Percentiles rank a stretch among this genome's conserved stretches.
These are phyloP conservation scores for Drosophila conformis DNA, from an alignment of 2,888 invertebrate genomes.

Conservation along the genomic window DNA sequence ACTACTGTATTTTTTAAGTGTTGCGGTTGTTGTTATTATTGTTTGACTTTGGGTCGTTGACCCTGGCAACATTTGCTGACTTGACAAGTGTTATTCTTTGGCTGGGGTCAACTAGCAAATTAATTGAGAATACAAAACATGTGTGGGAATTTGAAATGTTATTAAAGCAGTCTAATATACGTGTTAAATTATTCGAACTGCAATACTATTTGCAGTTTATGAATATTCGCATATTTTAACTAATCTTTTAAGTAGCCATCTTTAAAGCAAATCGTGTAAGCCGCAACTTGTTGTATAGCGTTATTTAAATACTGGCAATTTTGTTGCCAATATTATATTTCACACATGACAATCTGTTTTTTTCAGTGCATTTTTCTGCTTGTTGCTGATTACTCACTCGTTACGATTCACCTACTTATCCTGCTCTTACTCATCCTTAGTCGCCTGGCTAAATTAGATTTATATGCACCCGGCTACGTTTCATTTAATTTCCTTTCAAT, in stretches of 20 bases:
- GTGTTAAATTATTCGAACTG: not conserved
- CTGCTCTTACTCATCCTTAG: constrained; percentile 10
- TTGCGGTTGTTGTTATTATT: constrained; percentile 27
- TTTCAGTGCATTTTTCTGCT: not conserved
- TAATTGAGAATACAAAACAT: constrained; percentile 18
- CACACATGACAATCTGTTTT: not conserved
- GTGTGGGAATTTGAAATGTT: constrained; percentile 27
- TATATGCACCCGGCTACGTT: constrained; percentile 45
- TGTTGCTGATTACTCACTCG: constrained; percentile 6
- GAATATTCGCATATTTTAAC: not conserved
- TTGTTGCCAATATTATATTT: not conserved
- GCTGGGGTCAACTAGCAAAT: constrained; percentile 16
- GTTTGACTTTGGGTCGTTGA: constrained; percentile 55
- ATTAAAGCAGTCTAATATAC: not conserved
- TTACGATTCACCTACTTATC: constrained; percentile 7
- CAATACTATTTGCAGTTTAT: not conserved
- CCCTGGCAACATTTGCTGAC: constrained; percentile 39
- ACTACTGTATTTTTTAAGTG: constrained; percentile 18
- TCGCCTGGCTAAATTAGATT: constrained; percentile 39
- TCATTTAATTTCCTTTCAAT: constrained; percentile 60
- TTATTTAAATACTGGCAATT: not conserved
- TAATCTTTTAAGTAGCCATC: not conserved
- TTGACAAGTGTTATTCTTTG: constrained; percentile 53
- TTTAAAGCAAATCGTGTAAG: not conserved
- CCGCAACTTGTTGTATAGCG: too few relatives aligned